Base-by-base conservation (phyloP, 2,797 vertebrate species). In the Emys orbicularis region DNA sequence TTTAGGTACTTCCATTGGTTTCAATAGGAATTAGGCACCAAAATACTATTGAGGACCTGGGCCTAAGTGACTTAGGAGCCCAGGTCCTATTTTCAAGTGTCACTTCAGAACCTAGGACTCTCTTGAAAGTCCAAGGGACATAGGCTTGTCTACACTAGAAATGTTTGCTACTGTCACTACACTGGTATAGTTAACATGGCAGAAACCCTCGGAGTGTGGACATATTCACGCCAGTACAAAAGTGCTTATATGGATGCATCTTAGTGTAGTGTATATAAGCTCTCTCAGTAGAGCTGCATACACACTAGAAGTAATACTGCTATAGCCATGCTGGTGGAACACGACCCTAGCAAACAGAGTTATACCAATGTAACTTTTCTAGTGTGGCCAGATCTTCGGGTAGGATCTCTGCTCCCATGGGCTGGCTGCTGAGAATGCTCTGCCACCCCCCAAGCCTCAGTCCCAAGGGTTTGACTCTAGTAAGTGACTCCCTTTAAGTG, bases 1-100 rank as follows among this genome's bases (percentile, higher is more conserved):
- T 83, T 93, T 90, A 85, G 89, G 84, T 86, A 88, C 61, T 52
- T 44, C 86, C 80, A 87, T 89, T 94, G 90, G 90, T 89, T 96
- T 1, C 65, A 10, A 52, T 79, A 84, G 31, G 88, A 90, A 83
- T 87, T 89, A 12, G 31, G 8, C 77, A 72, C 50, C 86, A 7
- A 3, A 25, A 18, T 79, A 53, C 34, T 19, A 80, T 65, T 44
- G 49, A 88, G 87, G 81, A 93, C 83, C 31, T 90, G 91, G 83
- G 59, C 4, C 6, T 11, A 4, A 72, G n/a, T 15, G 83, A 90
- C 76, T 93, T 57, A 54, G 68, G n/a, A 88, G 10, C 84, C 79
- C 54, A 18, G 72, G 44, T 19, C n/a, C 16, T 47, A 29, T n/a
- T 88, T 96, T 94, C 29, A 83, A 92, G 68, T 10, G 25, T 16